phyloP scores from a whole-genome alignment of 2,888 invertebrate genomes.

The Scaptomyza caliginosa region DNA sequence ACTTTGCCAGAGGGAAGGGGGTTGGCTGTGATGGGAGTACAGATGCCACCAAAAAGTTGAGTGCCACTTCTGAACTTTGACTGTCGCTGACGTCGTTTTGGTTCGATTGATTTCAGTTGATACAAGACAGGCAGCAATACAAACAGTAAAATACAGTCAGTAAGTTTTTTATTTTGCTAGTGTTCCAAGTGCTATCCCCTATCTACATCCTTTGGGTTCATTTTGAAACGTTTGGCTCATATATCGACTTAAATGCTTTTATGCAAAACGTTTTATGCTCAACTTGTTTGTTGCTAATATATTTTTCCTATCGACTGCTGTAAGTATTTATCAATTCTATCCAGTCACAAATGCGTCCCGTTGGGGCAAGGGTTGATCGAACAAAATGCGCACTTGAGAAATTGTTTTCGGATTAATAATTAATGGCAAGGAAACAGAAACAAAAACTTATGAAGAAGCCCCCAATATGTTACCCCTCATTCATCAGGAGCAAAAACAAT shows the following conservation, averaged over 20 bases:
- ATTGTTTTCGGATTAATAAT: constrained; percentile 46
- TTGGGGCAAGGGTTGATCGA: constrained; percentile 19
- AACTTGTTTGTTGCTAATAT: background rate
- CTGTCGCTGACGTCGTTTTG: constrained; percentile 56
- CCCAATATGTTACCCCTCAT: constrained; percentile 9
- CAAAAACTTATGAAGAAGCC: constrained; percentile 18
- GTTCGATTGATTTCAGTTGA: constrained; percentile 66
- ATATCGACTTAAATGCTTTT: constrained; percentile 40
- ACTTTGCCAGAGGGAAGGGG: background rate
- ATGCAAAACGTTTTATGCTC: constrained; percentile 12
- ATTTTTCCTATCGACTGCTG: background rate
- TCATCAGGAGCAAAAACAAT: constrained; percentile 23
- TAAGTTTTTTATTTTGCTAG: constrained; percentile 19
- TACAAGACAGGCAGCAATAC: constrained; percentile 10
- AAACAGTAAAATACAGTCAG: constrained; percentile 9
- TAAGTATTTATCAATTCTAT: constrained; percentile 11
- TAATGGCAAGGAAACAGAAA: constrained; percentile 12
- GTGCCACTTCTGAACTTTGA: constrained; percentile 77
- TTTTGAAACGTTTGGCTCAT: constrained; percentile 20
- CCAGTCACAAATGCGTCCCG: constrained; percentile 17
- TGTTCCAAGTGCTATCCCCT: constrained; percentile 13
- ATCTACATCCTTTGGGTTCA: background rate
- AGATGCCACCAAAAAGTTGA: constrained; percentile 51
- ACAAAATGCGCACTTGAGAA: constrained; percentile 30
- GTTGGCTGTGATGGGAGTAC: background rate